Conservation (phyloP, 1,140 invertebrate genomes). For the Coboldia fuscipes region DNA sequence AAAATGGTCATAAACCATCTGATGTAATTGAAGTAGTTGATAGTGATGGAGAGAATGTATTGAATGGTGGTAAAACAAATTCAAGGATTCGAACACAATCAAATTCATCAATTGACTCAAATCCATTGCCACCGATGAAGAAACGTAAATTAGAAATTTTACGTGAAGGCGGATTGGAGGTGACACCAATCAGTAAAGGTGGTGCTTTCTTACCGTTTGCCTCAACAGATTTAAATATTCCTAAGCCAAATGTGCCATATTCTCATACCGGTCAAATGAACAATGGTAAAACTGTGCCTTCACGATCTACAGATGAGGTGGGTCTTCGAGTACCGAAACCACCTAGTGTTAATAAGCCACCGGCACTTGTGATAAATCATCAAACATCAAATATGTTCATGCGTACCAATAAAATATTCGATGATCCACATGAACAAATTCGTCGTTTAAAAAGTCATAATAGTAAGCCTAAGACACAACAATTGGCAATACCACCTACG, state of each 20-base stretch:
- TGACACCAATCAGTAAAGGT: conserved; percentile 32
- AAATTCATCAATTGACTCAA: too few species aligned
- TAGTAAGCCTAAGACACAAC: neutral
- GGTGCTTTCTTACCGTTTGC: conserved; percentile 12
- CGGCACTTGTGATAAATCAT: neutral
- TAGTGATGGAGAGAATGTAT: conserved; percentile 2
- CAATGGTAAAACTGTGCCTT: neutral
- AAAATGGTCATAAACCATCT: conserved; percentile 17
- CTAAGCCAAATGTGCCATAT: neutral
- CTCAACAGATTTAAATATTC: conserved; percentile 17
- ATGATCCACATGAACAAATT: conserved; percentile 2
- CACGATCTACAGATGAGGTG: too few species aligned
- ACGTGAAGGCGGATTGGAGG: conserved; percentile 46
- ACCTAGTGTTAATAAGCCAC: neutral
- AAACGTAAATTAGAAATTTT: conserved; percentile 50
- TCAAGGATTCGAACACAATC: too few species aligned
- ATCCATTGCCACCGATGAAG: conserved; percentile 24
- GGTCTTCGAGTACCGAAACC: neutral
- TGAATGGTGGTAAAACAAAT: too few species aligned
- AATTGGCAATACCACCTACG: conserved; percentile 3
- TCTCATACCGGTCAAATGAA: neutral
- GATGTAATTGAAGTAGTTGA: conserved; percentile 38
- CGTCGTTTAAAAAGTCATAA: neutral
- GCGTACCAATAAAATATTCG: conserved; percentile 1
- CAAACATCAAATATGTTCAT: conserved; percentile 1